Evolutionary conservation across 1,140 invertebrate genomes (phyloP).

Genomic region (Heterodera carotae): DNA sequence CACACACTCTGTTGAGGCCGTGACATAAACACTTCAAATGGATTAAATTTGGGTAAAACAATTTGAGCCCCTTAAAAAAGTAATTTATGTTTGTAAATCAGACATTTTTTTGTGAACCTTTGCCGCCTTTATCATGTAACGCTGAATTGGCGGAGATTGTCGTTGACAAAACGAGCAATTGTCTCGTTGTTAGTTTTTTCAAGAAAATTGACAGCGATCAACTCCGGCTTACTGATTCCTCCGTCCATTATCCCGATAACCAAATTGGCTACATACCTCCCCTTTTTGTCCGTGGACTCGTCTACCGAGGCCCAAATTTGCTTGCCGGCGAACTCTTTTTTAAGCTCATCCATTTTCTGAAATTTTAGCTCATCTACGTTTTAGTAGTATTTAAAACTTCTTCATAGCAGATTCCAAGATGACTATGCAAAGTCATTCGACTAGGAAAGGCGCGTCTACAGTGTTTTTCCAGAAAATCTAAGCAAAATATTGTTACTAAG

Average conservation of each 20-base stretch:
- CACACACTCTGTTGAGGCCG: slow-evolving; percentile 5
- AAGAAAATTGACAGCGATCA: slow-evolving; percentile 8
- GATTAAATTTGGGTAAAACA: not conserved
- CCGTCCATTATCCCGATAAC: not conserved
- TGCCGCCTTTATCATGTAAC: slow-evolving; percentile 11
- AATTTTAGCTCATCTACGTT: not conserved
- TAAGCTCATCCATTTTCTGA: slow-evolving; percentile 11
- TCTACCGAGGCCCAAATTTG: not conserved
- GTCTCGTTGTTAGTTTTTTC: slow-evolving; percentile 15
- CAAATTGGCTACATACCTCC: slow-evolving; percentile 17
- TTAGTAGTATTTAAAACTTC: slow-evolving; percentile 2
- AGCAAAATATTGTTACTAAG: not conserved
- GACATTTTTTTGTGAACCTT: not conserved
- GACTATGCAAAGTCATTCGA: not conserved
- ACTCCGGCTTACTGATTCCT: not conserved
- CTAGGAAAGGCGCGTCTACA: not conserved
- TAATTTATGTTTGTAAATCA: not conserved
- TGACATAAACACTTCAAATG: slow-evolving; percentile 11
- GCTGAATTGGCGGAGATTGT: not conserved
- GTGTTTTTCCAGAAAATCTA: slow-evolving; percentile 3
- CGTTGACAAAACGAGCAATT: slow-evolving; percentile 13
- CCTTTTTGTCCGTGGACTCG: slow-evolving; percentile 11
- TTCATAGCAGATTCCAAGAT: not conserved
- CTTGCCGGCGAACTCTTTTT: not conserved
- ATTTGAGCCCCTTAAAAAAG: not conserved